Evolutionary conservation across 2,797 vertebrate species (phyloP), one percentile per base, ranked within the genome.

Genomic region (Neostethus bicornis): DNA sequence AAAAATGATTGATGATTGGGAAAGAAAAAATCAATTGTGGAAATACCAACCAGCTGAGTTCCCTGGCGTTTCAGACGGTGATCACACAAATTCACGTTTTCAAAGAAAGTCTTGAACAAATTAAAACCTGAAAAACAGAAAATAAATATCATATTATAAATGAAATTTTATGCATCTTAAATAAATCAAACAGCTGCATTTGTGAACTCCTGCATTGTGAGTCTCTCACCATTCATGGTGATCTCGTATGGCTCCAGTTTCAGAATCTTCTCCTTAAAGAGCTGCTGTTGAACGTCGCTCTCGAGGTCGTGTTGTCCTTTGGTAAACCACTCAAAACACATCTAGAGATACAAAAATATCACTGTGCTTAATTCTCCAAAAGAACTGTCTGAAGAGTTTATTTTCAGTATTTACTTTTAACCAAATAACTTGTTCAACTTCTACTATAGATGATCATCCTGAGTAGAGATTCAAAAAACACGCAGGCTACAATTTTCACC

Each of bases 301-400:
- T 99, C 97, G 1, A 99, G 93, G 79, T 99, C 97, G 45, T 98
- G 96, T 13, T 98, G 97, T 35, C 97, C 97, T 91, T 98, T 99
- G 51, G 97, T 98, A 87, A 99, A 99, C 97, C 97, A 99, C 83
- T 99, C 97, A 79, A 99, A 99, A 87, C 97, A 99, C 96, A 99
- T 92, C 97, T 99, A 85, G 72, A 84, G 11, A 38, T 49, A 80
- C 19, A 3, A 12, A 61, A 57, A 50, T 25, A 46, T 0, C 37
- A 38, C 1, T 1, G 20, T 8, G 16, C 35, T 38, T 24, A 39
- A 20, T 9, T 31, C 2, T 7, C n/a, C n/a, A n/a, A n/a, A n/a
- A n/a, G n/a, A n/a, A n/a, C n/a, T n/a, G n/a, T n/a, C n/a, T n/a
- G n/a, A n/a, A n/a, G n/a, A n/a, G n/a, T n/a, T n/a, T n/a, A n/a